These are phyloP conservation scores for Glaucopsyche alexis DNA, from an alignment of 2,888 invertebrate genomes.

Conservation along the genomic window DNA sequence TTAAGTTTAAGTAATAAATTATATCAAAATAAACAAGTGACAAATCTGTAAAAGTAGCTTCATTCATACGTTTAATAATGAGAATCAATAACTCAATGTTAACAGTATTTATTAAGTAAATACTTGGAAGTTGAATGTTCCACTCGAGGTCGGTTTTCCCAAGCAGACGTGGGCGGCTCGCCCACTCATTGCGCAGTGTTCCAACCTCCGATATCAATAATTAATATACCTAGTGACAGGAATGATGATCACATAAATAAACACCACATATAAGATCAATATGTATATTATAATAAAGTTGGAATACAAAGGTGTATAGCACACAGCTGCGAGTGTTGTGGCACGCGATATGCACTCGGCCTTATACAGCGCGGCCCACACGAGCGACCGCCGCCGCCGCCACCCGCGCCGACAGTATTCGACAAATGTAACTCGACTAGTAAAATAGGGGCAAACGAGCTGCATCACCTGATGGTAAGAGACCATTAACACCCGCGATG, in stretches of 20 bases:
- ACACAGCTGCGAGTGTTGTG: conserved; percentile 7
- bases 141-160: background rate
- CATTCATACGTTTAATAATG: too few species aligned
- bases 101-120: too few species aligned
- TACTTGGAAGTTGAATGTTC: too few species aligned
- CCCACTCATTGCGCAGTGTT: background rate
- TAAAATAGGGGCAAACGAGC: background rate
- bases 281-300: conserved; percentile 16
- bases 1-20: too few species aligned
- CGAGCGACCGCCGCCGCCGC: background rate
- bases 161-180: background rate
- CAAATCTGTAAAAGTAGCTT: too few species aligned
- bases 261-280: conserved; percentile 21
- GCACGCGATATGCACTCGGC: background rate
- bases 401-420: background rate
- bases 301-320: conserved; percentile 9
- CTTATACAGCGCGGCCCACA: background rate
- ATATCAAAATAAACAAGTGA: too few species aligned
- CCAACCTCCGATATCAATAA: too few species aligned
- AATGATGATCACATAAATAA: conserved; percentile 22
- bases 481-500: background rate
- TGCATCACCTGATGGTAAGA: background rate
- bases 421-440: background rate
- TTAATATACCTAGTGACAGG: too few species aligned
- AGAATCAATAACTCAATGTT: too few species aligned